Evolutionary conservation across 2,888 invertebrate species (phyloP).

Genomic region (Dexiosoma caninum): DNA sequence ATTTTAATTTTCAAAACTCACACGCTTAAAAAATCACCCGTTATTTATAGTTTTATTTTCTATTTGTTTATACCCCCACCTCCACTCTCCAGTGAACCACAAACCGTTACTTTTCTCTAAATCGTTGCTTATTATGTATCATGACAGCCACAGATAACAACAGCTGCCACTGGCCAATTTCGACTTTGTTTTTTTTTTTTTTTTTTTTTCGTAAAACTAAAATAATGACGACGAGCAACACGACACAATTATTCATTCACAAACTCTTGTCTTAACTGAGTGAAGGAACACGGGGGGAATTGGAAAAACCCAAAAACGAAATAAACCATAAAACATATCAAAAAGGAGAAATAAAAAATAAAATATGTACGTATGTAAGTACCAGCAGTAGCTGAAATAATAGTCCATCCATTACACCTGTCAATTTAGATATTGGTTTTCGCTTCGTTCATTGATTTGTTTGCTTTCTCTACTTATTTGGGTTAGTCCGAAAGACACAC

Average conservation of each 20-base stretch:
- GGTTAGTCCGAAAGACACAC: slow-evolving; percentile 21
- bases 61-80: neutral
- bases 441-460: slow-evolving; percentile 19
- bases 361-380: too few species aligned
- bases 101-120: neutral
- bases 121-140: slow-evolving; percentile 27
- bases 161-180: slow-evolving; percentile 60
- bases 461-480: slow-evolving; percentile 40
- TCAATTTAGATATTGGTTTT: slow-evolving; percentile 58
- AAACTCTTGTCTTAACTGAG: neutral
- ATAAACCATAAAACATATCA: slow-evolving; percentile 46
- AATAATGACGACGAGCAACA: slow-evolving; percentile 23
- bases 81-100: too few species aligned
- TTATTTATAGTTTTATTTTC: slow-evolving; percentile 32
- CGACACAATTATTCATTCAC: slow-evolving; percentile 28
- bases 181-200: neutral
- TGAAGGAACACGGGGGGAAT: neutral
- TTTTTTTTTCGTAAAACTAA: neutral
- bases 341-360: neutral
- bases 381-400: neutral
- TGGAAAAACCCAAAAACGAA: slow-evolving; percentile 38
- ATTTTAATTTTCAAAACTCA: too few species aligned
- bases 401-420: slow-evolving; percentile 63
- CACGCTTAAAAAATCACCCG: too few species aligned
- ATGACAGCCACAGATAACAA: slow-evolving; percentile 41